phyloP scores from a whole-genome alignment of 1,140 invertebrate genomes.

The Octopus bimaculoides region DNA sequence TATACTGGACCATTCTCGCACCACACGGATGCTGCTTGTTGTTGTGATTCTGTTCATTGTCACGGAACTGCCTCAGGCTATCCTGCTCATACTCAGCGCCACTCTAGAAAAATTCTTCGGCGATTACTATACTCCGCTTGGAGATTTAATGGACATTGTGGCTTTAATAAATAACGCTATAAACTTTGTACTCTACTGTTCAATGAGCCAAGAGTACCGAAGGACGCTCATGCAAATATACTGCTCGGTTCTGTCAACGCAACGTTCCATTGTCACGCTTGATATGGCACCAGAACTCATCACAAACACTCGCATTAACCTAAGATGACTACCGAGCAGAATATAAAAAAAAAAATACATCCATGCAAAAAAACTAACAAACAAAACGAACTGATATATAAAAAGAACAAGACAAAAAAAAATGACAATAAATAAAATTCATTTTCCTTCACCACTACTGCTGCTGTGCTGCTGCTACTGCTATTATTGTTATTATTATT shows the following conservation, averaged over 20 bases:
- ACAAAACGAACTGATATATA: no score
- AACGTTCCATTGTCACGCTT: not conserved
- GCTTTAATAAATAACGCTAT: slow-evolving; percentile 87
- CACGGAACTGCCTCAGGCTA: slow-evolving; percentile 76
- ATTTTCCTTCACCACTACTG: no score
- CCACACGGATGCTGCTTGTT: slow-evolving; percentile 85
- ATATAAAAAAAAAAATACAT: no score
- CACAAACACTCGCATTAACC: not conserved
- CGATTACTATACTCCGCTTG: slow-evolving; percentile 62
- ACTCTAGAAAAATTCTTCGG: slow-evolving; percentile 40
- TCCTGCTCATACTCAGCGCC: slow-evolving; percentile 52
- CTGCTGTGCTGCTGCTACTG: no score
- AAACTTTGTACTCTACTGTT: slow-evolving; percentile 90
- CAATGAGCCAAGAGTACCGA: slow-evolving; percentile 89
- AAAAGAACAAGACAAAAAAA: no score
- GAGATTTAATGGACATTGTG: slow-evolving; percentile 86
- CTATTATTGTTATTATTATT: no score
- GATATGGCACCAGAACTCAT: not conserved
- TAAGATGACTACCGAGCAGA: not conserved
- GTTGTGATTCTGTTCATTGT: slow-evolving; percentile 81
- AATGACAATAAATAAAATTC: no score
- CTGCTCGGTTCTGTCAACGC: slow-evolving; percentile 17
- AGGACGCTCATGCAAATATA: slow-evolving; percentile 77
- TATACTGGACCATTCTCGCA: slow-evolving; percentile 73
- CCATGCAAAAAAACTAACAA: no score